Conservation (phyloP, 1,140 invertebrate species). For the Caenorhabditis brenneri region DNA sequence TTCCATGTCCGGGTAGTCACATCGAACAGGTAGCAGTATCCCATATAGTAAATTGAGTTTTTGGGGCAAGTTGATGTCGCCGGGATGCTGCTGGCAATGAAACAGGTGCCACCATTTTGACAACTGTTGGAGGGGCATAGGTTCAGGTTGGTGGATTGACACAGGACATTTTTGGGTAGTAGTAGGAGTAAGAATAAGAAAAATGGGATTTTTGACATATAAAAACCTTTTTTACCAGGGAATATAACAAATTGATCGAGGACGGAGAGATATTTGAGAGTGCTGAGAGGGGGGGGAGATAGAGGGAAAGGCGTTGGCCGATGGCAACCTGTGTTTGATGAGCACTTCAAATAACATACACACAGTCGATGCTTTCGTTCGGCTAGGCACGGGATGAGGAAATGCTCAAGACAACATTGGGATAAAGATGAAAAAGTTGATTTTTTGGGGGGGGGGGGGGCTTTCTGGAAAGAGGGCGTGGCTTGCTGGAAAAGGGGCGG, state of each 20-base stretch:
- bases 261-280: conserved; percentile 36
- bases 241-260: neutral
- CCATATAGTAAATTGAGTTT: conserved; percentile 22
- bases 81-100: neutral
- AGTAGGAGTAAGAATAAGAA: neutral
- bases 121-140: neutral
- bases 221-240: too few relatives aligned
- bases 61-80: neutral
- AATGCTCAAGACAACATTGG: too few relatives aligned
- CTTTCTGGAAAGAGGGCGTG: too few relatives aligned
- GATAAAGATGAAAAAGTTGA: too few relatives aligned
- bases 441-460: too few relatives aligned
- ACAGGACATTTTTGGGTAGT: neutral
- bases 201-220: neutral
- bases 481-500: too few relatives aligned
- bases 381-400: too few relatives aligned
- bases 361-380: too few relatives aligned
- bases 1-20: neutral
- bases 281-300: too few relatives aligned
- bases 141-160: neutral
- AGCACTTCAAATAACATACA: conserved; percentile 16
- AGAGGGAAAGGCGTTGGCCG: conserved; percentile 33
- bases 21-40: neutral
- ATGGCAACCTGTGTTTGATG: conserved; percentile 32
- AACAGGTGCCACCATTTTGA: conserved; percentile 6